Conservation (phyloP, 2,797 vertebrate species). For the Tokudaia muenninki region DNA sequence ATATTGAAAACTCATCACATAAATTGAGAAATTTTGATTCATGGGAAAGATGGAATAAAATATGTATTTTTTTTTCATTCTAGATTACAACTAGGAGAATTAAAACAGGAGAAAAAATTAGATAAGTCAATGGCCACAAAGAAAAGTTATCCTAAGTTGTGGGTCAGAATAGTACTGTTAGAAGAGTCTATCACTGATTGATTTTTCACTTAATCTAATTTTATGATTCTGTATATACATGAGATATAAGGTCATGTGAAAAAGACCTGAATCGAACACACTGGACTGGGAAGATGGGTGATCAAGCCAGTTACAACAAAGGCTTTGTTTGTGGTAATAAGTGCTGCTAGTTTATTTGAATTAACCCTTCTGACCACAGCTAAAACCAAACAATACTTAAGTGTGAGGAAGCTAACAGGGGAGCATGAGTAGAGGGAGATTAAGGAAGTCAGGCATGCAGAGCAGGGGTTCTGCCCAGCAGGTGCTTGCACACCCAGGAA, state of each 20-base stretch:
- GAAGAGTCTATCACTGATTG: neutral
- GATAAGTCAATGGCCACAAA: neutral
- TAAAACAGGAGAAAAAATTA: slow-evolving; percentile 34
- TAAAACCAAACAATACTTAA: neutral
- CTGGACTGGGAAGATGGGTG: neutral
- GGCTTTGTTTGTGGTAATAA: neutral
- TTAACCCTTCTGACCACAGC: neutral
- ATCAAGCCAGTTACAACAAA: slow-evolving; percentile 26
- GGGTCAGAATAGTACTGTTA: neutral
- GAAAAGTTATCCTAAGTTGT: slow-evolving; percentile 17
- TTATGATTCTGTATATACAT: neutral
- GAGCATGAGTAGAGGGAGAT: neutral
- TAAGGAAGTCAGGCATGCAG: neutral
- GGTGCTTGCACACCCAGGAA: neutral
- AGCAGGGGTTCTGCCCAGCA: neutral
- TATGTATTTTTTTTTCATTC: slow-evolving; percentile 13
- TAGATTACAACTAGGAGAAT: slow-evolving; percentile 32
- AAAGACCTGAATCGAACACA: neutral
- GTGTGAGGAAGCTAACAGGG: neutral
- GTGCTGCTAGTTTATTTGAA: neutral
- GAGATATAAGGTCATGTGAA: slow-evolving; percentile 3
- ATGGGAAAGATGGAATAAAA: neutral
- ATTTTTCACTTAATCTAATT: neutral
- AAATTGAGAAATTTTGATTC: slow-evolving; percentile 39
- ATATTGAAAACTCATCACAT: slow-evolving; percentile 12